Base-by-base conservation (phyloP, 2,888 invertebrate species). In the Pterostichus madidus region DNA sequence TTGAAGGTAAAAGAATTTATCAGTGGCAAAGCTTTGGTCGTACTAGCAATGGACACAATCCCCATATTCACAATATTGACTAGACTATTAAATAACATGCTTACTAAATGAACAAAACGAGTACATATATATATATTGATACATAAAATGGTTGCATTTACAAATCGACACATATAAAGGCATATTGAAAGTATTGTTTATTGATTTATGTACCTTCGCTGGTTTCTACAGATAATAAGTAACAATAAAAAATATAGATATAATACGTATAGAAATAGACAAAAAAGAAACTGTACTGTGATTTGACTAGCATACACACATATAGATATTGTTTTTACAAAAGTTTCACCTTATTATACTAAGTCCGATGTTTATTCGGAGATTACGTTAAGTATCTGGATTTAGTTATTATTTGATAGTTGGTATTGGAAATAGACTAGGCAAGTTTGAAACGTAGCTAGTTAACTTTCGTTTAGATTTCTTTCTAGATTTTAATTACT, bases 311-410 rank as follows among this genome's bases (percentile, higher is more conserved):
- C 56, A 39, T 77, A 35, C 56, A 80, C 71, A 71, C 52, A n/a
- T n/a, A 61, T 78, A 78, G 78, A 78, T 78, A 78, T 44, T 79
- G 46, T 79, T 79, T 77, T 81, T 81, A 81, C 73, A 81, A 81
- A 81, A 81, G 81, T 75, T 59, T 75, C 46, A 49, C 17, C 31
- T 31, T 49, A 59, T 17, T n/a, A n/a, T n/a, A n/a, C 24, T 17
- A 8, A n/a, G 5, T 15, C 59, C 3, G 6, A 35, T 35, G 35
- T 3, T 35, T n/a, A n/a, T 35, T 35, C 35, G 24, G 59, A 17
- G 10, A 2, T 59, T n/a, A n/a, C n/a, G n/a, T 59, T 78, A 61
- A 61, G 17, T 61, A 13, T 56, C 61, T 35, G 35, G 6, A 71
- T 75, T 80, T 10, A 15, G 24, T n/a, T 64, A 15, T 49, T n/a